Percentiles rank a stretch among this genome's conserved stretches.
Conservation (phyloP, 1,140 invertebrate species). For the Pseudoatta argentina region DNA sequence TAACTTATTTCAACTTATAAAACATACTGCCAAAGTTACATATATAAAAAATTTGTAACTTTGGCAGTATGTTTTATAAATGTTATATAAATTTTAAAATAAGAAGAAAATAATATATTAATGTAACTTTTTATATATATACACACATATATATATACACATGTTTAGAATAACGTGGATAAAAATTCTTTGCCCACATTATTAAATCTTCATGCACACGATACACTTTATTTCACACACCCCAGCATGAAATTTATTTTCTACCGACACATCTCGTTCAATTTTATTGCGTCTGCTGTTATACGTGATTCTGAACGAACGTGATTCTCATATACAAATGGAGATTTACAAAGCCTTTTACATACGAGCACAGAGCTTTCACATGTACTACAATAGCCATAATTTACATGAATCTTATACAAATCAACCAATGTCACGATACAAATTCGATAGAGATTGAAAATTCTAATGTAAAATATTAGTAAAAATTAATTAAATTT, state of each 20-base stretch:
- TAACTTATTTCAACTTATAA: no score
- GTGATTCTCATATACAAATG: slow-evolving; percentile 13
- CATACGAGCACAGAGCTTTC: neutral
- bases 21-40: no score
- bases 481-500: neutral
- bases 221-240: neutral
- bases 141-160: neutral
- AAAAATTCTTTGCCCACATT: neutral
- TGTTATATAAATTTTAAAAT: no score
- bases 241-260: neutral
- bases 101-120: no score
- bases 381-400: neutral
- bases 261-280: neutral
- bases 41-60: no score
- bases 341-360: slow-evolving; percentile 18
- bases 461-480: neutral
- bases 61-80: no score
- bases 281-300: neutral
- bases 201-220: neutral
- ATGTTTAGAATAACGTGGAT: slow-evolving; percentile 10
- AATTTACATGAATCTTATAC: neutral
- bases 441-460: neutral
- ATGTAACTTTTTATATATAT: no score
- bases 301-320: slow-evolving; percentile 3
- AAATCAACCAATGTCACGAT: neutral